Conservation (phyloP, 2,113 vertebrate genomes). For the Penelope pileata region DNA sequence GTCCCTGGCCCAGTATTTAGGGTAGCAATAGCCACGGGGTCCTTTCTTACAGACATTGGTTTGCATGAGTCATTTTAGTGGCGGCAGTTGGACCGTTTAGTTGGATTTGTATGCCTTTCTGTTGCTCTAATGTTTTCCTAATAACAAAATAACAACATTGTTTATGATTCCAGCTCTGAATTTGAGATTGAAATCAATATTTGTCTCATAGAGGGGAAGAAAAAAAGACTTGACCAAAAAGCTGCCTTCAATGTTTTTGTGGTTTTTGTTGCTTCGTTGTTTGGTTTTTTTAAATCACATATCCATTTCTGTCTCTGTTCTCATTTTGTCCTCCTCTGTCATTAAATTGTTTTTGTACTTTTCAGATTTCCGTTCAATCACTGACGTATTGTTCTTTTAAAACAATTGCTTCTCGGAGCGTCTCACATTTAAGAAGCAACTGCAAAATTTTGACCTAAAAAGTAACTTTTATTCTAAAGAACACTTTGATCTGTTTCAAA, state of each 20-base stretch:
- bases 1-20: background rate
- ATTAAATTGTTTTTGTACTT: background rate
- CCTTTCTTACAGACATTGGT: background rate
- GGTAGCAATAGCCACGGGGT: background rate
- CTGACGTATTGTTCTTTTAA: background rate
- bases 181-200: background rate
- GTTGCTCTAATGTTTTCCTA: background rate
- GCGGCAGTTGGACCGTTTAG: fast-evolving
- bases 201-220: background rate
- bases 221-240: background rate
- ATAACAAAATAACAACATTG: background rate
- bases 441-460: background rate
- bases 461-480: background rate
- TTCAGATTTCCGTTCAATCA: background rate
- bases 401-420: background rate
- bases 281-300: background rate
- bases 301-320: background rate
- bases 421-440: background rate
- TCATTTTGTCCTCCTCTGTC: background rate
- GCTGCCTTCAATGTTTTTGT: background rate
- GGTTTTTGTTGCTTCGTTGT: background rate
- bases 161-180: background rate
- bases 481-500: slow-evolving; percentile 5
- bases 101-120: background rate
- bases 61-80: background rate